phyloP scores from a whole-genome alignment of 2,797 vertebrate genomes.

The Smutsia temminckii region DNA sequence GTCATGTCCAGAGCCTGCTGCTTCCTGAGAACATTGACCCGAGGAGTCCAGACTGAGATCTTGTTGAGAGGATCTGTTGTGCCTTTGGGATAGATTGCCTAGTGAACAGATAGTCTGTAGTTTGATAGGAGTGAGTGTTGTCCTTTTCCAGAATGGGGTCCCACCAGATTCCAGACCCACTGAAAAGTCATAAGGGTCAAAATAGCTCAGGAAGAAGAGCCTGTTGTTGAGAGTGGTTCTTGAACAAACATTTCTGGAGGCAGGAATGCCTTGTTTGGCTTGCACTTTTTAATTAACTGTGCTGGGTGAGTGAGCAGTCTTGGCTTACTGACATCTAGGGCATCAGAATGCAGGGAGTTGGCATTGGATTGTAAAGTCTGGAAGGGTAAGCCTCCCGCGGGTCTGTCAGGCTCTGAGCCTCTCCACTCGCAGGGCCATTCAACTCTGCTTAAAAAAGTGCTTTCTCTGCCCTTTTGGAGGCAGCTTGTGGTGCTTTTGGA shows the following conservation, averaged over 20 bases:
- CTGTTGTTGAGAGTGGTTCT: background rate
- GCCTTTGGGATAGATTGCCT: background rate
- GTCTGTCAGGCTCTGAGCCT: background rate
- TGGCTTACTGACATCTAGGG: background rate
- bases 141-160: background rate
- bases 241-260: background rate
- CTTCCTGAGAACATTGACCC: background rate
- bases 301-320: background rate
- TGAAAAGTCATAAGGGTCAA: background rate
- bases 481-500: background rate
- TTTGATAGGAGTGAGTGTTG: background rate
- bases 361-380: background rate
- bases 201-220: background rate
- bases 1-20: background rate
- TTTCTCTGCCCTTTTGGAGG: background rate
- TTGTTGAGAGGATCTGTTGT: background rate
- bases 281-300: background rate
- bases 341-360: background rate
- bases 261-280: background rate
- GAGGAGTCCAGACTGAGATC: background rate
- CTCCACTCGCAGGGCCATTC: background rate
- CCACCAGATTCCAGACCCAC: background rate
- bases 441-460: background rate
- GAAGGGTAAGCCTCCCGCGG: background rate
- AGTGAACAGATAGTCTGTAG: background rate